Percentiles rank a stretch among this genome's conserved stretches.
Evolutionary conservation across 64 coral and sea anemone species (phyloP).

Genomic region (Trachythela sp.): DNA sequence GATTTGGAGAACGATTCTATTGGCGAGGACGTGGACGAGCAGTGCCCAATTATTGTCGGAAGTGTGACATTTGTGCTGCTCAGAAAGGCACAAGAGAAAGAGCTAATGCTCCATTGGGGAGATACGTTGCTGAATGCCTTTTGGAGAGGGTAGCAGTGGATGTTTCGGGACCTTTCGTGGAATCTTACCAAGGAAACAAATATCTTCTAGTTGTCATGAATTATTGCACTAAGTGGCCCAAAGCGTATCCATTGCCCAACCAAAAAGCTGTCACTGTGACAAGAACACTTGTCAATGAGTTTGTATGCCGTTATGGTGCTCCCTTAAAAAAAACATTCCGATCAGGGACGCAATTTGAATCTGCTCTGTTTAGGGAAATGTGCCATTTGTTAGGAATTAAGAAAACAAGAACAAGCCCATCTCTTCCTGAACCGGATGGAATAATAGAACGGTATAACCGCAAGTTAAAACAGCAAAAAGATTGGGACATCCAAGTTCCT

Average conservation of each 20-base stretch:
- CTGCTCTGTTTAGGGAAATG: background rate
- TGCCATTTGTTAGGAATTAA: background rate
- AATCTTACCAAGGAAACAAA: background rate
- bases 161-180: background rate
- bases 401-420: background rate
- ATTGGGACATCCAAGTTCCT: conserved; percentile 57
- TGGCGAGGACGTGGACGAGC: background rate
- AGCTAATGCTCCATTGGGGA: background rate
- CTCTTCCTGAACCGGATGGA: background rate
- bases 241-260: background rate
- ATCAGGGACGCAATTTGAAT: conserved; percentile 45
- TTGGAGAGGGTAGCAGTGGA: background rate
- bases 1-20: background rate
- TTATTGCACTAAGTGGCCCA: conserved; percentile 37
- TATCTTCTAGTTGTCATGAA: background rate
- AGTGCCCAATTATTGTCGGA: background rate
- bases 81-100: background rate
- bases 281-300: background rate
- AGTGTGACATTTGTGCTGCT: conserved; percentile 28
- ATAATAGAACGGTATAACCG: background rate
- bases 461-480: conserved; percentile 20
- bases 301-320: background rate
- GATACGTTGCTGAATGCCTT: background rate
- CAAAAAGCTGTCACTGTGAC: conserved; percentile 24
- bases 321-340: background rate